Evolutionary conservation across 92 coral and sea anemone genomes (phyloP).

Genomic region (Palythoa grandiflora): DNA sequence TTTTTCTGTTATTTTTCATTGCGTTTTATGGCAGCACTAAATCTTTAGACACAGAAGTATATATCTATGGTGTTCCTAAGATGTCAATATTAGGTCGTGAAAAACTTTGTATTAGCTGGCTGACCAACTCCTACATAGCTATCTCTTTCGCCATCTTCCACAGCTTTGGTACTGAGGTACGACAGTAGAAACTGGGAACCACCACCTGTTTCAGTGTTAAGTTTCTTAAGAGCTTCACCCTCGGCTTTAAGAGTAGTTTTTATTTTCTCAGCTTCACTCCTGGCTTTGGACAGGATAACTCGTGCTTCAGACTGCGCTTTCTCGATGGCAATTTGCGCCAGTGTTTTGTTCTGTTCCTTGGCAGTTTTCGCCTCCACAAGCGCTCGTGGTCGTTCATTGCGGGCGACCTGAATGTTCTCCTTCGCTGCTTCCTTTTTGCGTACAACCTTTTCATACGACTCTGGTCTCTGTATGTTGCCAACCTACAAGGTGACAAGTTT

Average conservation of each 20-base stretch:
- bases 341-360: constrained; percentile 34
- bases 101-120: constrained; percentile 12
- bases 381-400: constrained; percentile 31
- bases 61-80: no score
- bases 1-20: no score
- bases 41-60: no score
- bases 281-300: constrained; percentile 20
- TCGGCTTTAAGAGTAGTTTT: constrained; percentile 28
- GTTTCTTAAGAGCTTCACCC: constrained; percentile 20
- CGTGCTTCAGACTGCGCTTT: constrained; percentile 47
- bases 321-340: constrained; percentile 41
- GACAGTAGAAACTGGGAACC: not conserved
- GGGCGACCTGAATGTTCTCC: constrained; percentile 34
- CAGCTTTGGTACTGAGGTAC: constrained; percentile 7
- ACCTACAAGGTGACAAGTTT: not conserved
- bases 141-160: constrained; percentile 15
- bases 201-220: not conserved
- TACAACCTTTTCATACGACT: constrained; percentile 41
- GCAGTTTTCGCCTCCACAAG: constrained; percentile 32
- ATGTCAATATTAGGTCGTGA: not conserved
- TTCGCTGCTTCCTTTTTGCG: constrained; percentile 47
- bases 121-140: constrained; percentile 9
- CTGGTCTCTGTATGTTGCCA: constrained; percentile 45
- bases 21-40: no score
- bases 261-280: constrained; percentile 29